A percentile compares a stretch with the other conserved stretches of the same genome.
Evolutionary conservation across 2,797 vertebrate species (phyloP).

Genomic region (Myripristis murdjan): DNA sequence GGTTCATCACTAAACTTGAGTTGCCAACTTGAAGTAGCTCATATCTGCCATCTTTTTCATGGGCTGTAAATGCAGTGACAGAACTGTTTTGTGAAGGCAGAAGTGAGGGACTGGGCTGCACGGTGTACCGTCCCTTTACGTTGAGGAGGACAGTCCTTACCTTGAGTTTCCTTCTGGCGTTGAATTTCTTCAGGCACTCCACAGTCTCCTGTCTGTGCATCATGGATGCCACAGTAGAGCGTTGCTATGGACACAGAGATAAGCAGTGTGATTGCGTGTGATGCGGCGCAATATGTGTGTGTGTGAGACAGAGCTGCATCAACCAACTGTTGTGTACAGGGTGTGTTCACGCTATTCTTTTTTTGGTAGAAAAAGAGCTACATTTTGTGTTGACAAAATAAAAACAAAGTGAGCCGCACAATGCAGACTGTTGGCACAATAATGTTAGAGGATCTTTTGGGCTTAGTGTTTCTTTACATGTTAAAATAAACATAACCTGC

Average conservation of each 20-base stretch:
- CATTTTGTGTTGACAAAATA: too few relatives aligned
- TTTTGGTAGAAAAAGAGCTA: too few relatives aligned
- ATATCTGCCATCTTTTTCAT: too few relatives aligned
- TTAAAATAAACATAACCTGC: too few relatives aligned
- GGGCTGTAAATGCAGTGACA: not conserved
- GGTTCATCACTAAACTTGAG: too few relatives aligned
- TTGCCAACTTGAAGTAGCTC: too few relatives aligned
- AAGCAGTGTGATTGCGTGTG: not conserved
- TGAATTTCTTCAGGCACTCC: slow-evolving; percentile 98
- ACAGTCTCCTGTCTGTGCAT: slow-evolving; percentile 99
- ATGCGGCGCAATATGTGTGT: slow-evolving; percentile 7
- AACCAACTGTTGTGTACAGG: not conserved
- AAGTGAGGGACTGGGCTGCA: not conserved
- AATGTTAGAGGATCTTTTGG: too few relatives aligned
- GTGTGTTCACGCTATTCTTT: too few relatives aligned
- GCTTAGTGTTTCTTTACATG: too few relatives aligned
- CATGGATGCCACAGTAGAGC: slow-evolving; percentile 98
- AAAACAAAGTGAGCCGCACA: too few relatives aligned
- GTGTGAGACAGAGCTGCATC: slow-evolving; percentile 2
- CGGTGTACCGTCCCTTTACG: not conserved
- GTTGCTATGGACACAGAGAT: slow-evolving; percentile 88
- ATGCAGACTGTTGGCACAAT: too few relatives aligned
- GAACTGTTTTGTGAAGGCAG: not conserved
- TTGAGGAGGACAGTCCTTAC: slow-evolving; percentile 68
- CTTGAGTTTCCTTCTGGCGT: slow-evolving; percentile 96